Percentiles rank a stretch among this genome's conserved stretches.
These are phyloP conservation scores for Lophotriccus pileatus DNA, from an alignment of 2,797 vertebrate species.

Conservation along the genomic window DNA sequence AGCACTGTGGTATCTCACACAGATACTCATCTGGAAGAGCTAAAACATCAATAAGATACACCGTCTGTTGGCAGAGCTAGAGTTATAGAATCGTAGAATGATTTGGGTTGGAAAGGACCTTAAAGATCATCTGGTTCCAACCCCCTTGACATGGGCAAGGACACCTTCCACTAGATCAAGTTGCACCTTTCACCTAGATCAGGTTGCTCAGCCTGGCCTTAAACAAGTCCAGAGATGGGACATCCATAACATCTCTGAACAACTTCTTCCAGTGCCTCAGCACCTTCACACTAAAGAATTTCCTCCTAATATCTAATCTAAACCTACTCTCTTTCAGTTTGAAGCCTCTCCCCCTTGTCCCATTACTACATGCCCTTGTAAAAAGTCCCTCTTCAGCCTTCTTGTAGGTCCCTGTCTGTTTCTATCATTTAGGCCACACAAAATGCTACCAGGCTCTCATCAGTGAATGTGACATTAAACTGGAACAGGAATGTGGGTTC, in stretches of 20 bases:
- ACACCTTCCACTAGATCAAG: background rate
- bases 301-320: background rate
- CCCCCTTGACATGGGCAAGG: accelerated
- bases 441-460: background rate
- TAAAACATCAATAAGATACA: background rate
- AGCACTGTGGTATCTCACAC: background rate
- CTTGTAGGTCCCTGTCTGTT: background rate
- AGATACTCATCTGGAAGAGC: accelerated
- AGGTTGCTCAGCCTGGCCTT: background rate
- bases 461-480: background rate
- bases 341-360: background rate
- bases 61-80: background rate
- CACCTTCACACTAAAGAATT: background rate
- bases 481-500: background rate
- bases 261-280: accelerated
- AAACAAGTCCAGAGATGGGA: background rate
- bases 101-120: background rate
- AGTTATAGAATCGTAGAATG: background rate
- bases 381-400: background rate
- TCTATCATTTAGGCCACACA: background rate
- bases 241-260: background rate
- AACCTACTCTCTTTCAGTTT: background rate
- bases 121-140: background rate
- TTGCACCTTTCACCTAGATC: background rate
- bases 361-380: accelerated